Percentiles rank a stretch among this genome's conserved stretches.
These are phyloP conservation scores for Solenodon paradoxus DNA, from an alignment of 2,113 vertebrate genomes.

Conservation along the genomic window DNA sequence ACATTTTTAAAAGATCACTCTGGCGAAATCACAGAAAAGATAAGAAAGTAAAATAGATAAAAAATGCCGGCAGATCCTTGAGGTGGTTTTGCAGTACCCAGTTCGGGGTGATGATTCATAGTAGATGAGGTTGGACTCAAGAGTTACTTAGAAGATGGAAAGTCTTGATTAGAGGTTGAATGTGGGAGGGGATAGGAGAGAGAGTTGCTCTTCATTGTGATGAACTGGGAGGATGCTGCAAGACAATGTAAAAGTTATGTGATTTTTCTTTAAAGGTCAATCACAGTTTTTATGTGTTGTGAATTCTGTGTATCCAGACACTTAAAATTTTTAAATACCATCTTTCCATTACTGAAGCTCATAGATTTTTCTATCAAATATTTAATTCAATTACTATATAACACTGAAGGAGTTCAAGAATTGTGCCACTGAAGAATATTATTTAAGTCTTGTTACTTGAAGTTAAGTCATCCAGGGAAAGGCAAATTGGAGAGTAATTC, in stretches of 20 bases:
- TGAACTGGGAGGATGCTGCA: background rate
- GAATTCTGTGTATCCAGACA: background rate
- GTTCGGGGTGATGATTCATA: background rate
- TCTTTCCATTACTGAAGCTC: background rate
- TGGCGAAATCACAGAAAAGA: conserved; percentile 29
- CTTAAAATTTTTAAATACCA: background rate
- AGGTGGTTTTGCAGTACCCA: background rate
- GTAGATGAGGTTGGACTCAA: background rate
- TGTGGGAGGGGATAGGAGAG: background rate
- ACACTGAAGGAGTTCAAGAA: background rate
- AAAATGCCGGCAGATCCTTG: background rate
- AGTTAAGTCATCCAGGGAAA: background rate
- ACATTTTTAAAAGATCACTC: background rate
- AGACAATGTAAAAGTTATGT: background rate
- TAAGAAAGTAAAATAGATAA: background rate
- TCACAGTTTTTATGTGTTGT: background rate
- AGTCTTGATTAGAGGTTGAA: background rate
- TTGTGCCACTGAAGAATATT: background rate
- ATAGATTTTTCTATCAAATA: background rate
- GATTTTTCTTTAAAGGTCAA: background rate
- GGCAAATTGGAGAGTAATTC: background rate
- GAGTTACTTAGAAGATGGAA: background rate
- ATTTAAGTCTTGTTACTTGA: background rate
- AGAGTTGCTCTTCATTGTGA: background rate
- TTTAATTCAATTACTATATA: background rate